A percentile compares a stretch with the other conserved stretches of the same genome.
Evolutionary conservation across 2,797 vertebrate genomes (phyloP).

Genomic region (Sebastes dallii): DNA sequence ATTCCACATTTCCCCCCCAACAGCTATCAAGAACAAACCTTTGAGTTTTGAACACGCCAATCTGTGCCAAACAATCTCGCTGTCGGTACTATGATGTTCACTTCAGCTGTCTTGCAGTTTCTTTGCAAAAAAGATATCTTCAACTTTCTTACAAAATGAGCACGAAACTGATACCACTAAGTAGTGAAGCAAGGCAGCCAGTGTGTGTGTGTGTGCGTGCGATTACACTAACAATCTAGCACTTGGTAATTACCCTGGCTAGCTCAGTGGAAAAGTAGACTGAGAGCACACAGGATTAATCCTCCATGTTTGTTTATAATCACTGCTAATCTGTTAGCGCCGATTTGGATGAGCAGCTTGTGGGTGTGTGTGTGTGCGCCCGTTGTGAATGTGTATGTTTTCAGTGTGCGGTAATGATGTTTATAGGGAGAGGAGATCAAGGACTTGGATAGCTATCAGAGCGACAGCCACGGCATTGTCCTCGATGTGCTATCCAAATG

Average conservation of each 20-base stretch:
- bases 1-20: background rate
- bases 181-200: slow-evolving; percentile 26
- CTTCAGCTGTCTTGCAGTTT: slow-evolving; percentile 10
- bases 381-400: slow-evolving; percentile 56
- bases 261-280: slow-evolving; percentile 76
- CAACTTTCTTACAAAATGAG: slow-evolving; percentile 48
- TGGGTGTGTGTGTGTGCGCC: slow-evolving; percentile 17
- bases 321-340: slow-evolving; percentile 81
- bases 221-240: slow-evolving; percentile 72
- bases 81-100: background rate
- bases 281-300: slow-evolving; percentile 81
- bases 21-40: background rate
- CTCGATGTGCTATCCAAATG: slow-evolving; percentile 63
- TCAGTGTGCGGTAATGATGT: slow-evolving; percentile 70
- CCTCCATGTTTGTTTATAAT: slow-evolving; percentile 84
- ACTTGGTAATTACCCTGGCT: slow-evolving; percentile 77
- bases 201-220: background rate
- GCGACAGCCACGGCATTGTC: slow-evolving; percentile 64
- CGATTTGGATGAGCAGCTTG: slow-evolving; percentile 72
- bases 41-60: background rate
- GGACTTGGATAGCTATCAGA: slow-evolving; percentile 70
- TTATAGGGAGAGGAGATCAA: slow-evolving; percentile 71
- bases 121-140: slow-evolving; percentile 8
- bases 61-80: slow-evolving; percentile 5
- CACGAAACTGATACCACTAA: slow-evolving; percentile 36